Evolutionary conservation across 2,113 vertebrate species (phyloP).

Genomic region (Solea solea): DNA sequence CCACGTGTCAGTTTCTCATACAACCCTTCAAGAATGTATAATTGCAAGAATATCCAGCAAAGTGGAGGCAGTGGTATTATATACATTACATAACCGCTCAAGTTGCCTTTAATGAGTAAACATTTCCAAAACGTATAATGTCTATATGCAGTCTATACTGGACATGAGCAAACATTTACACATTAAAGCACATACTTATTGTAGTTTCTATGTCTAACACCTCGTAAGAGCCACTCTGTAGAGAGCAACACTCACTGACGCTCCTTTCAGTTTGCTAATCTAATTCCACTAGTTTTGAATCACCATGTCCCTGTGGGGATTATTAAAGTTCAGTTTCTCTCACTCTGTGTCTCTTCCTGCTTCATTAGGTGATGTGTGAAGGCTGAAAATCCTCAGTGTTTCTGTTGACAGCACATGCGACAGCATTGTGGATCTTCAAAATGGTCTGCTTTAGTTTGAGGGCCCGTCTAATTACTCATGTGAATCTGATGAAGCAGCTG

Average conservation of each 20-base stretch:
- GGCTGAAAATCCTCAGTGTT: not conserved
- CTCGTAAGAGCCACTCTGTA: not conserved
- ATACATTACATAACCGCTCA: no score
- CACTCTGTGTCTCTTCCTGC: not conserved
- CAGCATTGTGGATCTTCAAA: not conserved
- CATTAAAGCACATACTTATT: no score
- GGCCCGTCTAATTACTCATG: not conserved
- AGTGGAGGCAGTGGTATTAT: no score
- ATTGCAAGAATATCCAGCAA: no score
- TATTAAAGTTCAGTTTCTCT: conserved; percentile 25
- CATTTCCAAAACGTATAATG: no score
- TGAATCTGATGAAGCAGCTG: conserved; percentile 17
- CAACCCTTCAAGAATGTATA: no score
- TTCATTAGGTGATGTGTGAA: conserved; percentile 29
- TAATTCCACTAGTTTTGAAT: conserved; percentile 23
- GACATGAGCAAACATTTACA: no score
- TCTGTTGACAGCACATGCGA: conserved; percentile 2
- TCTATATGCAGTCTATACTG: no score
- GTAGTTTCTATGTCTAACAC: no score
- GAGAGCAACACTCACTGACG: not conserved
- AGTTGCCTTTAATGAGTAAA: no score
- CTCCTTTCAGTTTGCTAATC: conserved; percentile 22
- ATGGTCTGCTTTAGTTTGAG: not conserved
- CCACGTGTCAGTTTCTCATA: no score
- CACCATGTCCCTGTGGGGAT: conserved; percentile 19